These are phyloP conservation scores for Acromyrmex heyeri DNA, from an alignment of 1,140 invertebrate species.

Conservation along the genomic window DNA sequence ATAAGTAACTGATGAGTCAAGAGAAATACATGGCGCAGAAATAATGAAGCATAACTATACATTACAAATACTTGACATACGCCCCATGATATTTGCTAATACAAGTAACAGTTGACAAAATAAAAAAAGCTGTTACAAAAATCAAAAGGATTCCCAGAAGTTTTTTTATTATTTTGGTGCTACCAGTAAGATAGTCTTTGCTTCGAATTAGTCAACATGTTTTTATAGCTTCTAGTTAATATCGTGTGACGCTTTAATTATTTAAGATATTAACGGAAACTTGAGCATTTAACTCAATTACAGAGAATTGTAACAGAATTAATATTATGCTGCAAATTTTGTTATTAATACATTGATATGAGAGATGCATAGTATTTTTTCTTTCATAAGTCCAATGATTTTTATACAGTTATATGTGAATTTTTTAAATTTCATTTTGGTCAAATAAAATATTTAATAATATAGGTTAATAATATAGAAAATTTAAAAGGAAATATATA, in stretches of 20 bases:
- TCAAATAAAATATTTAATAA: slow-evolving; percentile 36
- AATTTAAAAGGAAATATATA: not conserved
- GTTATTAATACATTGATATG: slow-evolving; percentile 52
- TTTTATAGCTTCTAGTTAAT: slow-evolving; percentile 47
- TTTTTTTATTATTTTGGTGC: slow-evolving; percentile 66
- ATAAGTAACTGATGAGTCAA: slow-evolving; percentile 65
- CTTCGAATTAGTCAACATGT: slow-evolving; percentile 47
- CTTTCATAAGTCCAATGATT: slow-evolving; percentile 9
- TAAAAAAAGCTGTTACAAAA: slow-evolving; percentile 73
- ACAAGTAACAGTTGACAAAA: slow-evolving; percentile 73
- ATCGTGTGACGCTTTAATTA: slow-evolving; percentile 43
- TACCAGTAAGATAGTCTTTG: slow-evolving; percentile 47
- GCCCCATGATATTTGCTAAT: slow-evolving; percentile 69
- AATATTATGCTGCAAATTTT: slow-evolving; percentile 42
- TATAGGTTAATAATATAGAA: slow-evolving; percentile 38
- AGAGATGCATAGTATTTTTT: slow-evolving; percentile 17
- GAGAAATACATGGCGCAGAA: slow-evolving; percentile 54
- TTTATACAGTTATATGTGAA: slow-evolving; percentile 1
- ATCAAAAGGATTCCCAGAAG: slow-evolving; percentile 63
- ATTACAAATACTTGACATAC: slow-evolving; percentile 74
- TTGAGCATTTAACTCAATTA: slow-evolving; percentile 40
- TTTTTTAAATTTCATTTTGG: slow-evolving; percentile 41
- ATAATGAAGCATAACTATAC: slow-evolving; percentile 71
- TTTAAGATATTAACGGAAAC: slow-evolving; percentile 20
- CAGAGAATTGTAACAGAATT: slow-evolving; percentile 20